Base-by-base conservation (phyloP, 2,888 invertebrate genomes). In the Melanostoma scalare region DNA sequence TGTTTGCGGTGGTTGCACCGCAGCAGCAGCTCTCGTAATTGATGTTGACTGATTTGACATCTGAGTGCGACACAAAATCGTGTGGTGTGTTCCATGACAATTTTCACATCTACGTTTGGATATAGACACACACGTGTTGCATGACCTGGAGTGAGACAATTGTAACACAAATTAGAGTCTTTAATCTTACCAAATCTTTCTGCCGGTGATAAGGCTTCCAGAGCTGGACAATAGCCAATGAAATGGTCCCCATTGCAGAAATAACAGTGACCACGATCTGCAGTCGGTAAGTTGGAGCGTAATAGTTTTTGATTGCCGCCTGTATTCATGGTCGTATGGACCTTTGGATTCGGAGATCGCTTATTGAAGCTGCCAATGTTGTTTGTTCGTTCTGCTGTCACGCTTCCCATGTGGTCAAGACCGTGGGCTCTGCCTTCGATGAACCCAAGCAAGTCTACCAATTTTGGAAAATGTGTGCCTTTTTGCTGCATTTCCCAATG, bases 111-210 rank as follows among this genome's bases (percentile, higher is more conserved):
- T 20, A 40, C 40, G 48, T 33, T 69, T 58, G 3, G 71, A 72
- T 33, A n/a, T n/a, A 42, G 4, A 10, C 71, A 61, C 4, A n/a
- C 42, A 52, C 56, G 55, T 67, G 74, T 74, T 8, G 67, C 67
- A 4, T 75, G 75, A 36, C 67, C 67, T 75, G 75, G 75, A 58
- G 58, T 75, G 3, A 75, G 33, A 38, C 60, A 75, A 68, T 75
- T 75, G 33, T 42, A 65, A 10, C 73, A 48, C 9, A 73, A 35
- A 48, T 73, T 56, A 9, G 73, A 48, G 36, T 68, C 60, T 50
- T 75, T 75, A 3, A 75, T 3, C 60, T 60, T 75, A 48, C 52
- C 36, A 31, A 75, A 68, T 30, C 68, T 8, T 8, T 68, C 75
- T 5, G 60, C 2, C 30, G 60, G 33, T 4, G 33, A 1, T 9